These are phyloP conservation scores for Psococerastis gibbosa DNA, from an alignment of 2,888 invertebrate genomes.

Conservation along the genomic window DNA sequence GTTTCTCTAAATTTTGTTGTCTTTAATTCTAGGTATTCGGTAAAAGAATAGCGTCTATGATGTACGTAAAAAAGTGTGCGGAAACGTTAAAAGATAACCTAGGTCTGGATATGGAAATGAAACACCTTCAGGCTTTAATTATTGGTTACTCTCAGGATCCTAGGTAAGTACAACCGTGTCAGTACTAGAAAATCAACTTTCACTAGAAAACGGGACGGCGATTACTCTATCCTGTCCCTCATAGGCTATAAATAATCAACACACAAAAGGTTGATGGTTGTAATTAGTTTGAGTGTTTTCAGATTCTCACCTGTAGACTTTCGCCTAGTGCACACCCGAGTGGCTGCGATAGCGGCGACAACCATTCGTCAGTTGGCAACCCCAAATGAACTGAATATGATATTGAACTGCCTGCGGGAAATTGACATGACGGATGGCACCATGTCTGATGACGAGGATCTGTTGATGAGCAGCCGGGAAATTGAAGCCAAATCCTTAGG, in stretches of 20 bases:
- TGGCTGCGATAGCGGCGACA: constrained; percentile 40
- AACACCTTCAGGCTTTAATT: constrained; percentile 46
- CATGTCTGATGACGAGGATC: constrained; percentile 7
- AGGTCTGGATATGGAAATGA: constrained; percentile 26
- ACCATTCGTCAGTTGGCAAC: constrained; percentile 33
- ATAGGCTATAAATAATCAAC: no score
- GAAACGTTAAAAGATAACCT: constrained; percentile 9
- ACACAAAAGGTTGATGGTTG: no score
- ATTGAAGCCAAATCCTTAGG: not conserved
- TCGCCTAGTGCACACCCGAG: constrained; percentile 40
- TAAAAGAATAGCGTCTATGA: constrained; percentile 43
- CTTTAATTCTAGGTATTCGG: constrained; percentile 32
- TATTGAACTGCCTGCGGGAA: constrained; percentile 21
- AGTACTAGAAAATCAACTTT: no score
- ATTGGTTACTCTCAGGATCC: constrained; percentile 47
- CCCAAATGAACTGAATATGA: constrained; percentile 27
- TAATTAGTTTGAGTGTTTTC: no score
- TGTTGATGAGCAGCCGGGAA: not conserved
- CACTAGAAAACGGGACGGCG: no score
- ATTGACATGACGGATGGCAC: constrained; percentile 8
- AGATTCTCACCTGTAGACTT: constrained; percentile 33
- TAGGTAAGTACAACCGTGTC: constrained; percentile 29
- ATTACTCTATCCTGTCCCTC: no score
- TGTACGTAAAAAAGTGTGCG: constrained; percentile 27
- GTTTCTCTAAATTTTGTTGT: not conserved